Percentiles rank a stretch among this genome's conserved stretches.
Conservation (phyloP, 2,888 invertebrate genomes). For the Lagria hirta region DNA sequence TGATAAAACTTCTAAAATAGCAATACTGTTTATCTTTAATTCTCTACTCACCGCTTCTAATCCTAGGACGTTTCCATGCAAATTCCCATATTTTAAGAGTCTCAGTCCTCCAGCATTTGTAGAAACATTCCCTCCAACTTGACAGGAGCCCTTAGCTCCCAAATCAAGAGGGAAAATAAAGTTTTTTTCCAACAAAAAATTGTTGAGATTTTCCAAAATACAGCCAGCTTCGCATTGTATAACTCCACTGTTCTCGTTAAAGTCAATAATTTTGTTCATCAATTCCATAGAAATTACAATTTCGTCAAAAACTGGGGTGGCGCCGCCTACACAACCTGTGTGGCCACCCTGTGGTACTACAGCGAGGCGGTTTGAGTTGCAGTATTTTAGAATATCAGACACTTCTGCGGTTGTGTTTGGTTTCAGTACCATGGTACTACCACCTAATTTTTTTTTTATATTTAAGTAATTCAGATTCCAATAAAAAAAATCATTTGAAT, state of each 20-base stretch:
- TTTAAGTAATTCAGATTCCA: too few species aligned
- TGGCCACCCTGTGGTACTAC: conserved; percentile 95
- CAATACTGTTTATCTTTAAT: too few species aligned
- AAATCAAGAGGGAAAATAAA: conserved; percentile 92
- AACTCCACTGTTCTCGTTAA: conserved; percentile 79
- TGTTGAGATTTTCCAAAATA: conserved; percentile 81
- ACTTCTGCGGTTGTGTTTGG: conserved; percentile 87
- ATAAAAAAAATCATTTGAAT: too few species aligned
- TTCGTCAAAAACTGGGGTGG: conserved; percentile 96
- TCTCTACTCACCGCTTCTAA: conserved; percentile 82
- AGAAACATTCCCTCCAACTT: conserved; percentile 92
- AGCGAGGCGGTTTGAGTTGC: conserved; percentile 78
- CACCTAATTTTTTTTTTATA: too few species aligned
- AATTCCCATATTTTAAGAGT: conserved; percentile 87
- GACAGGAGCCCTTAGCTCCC: conserved; percentile 93
- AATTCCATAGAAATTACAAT: conserved; percentile 80
- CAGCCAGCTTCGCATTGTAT: conserved; percentile 88
- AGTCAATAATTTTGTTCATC: conserved; percentile 79
- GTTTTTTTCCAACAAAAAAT: conserved; percentile 67
- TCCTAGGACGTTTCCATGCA: conserved; percentile 89
- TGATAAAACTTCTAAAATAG: too few species aligned
- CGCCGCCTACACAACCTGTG: conserved; percentile 92
- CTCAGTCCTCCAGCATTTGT: conserved; percentile 96
- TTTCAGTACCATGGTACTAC: conserved; percentile 78
- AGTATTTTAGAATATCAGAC: conserved; percentile 80